Base-by-base conservation (phyloP, 2,113 vertebrate genomes). In the Perca fluviatilis region DNA sequence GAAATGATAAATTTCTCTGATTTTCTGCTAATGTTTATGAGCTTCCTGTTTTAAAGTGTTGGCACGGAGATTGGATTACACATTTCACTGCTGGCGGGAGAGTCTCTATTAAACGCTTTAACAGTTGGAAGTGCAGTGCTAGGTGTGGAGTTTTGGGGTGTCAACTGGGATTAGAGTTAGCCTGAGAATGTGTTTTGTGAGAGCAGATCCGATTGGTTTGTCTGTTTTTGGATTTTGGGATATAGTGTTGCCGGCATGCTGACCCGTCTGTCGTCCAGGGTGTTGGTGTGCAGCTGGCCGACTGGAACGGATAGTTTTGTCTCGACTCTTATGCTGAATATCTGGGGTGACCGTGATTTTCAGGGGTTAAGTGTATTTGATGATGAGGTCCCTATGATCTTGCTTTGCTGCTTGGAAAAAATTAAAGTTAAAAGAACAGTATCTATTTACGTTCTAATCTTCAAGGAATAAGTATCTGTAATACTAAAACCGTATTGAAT, bases 1-100 rank as follows among this genome's bases (percentile, higher is more conserved):
- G 5, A 43, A 36, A 50, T 61, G 11, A 62, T 69, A 65, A 1
- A 40, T 56, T 73, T 74, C 64, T 86, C 23, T 15, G 58, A 18
- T 64, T 47, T 50, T 79, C 63, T 64, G 63, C 21, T 51, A 30
- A 54, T 50, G 47, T 77, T 88, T 71, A 85, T 5, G 25, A 74
- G 73, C 57, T 90, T 87, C 70, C 65, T 80, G 69, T 66, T 77
- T 77, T 47, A 30, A 70, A 70, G 21, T 9, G 27, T 6, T 77
- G 75, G 73, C 76, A 69, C 7, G 3, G 63, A 2, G 23, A n/a
- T 78, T 73, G n/a, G 49, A 75, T 75, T 5, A 69, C 64, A 65
- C 7, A 21, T 50, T 80, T 85, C 56, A 53, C 30, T 77, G 49
- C 51, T 89, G 83, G 80, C 74, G 79, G 61, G 65, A 33, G 74